A percentile compares a stretch with the other conserved stretches of the same genome.
phyloP scores from a whole-genome alignment of 2,113 vertebrate species.

The Daubentonia madagascariensis region DNA sequence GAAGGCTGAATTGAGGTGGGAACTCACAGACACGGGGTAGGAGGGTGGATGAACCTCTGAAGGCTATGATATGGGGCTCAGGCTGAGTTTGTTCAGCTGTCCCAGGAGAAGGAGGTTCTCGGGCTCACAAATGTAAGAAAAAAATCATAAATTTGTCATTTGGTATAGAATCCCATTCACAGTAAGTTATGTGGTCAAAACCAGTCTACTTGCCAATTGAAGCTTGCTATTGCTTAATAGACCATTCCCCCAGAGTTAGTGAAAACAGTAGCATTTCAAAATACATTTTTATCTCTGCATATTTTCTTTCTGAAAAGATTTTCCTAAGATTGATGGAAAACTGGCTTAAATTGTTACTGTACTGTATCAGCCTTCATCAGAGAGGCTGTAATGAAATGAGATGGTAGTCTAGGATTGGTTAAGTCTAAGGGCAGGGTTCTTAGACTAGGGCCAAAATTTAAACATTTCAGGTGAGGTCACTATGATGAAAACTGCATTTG shows the following conservation, averaged over 20 bases:
- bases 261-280: neutral
- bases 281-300: neutral
- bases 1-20: neutral
- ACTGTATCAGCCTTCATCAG: neutral
- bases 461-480: neutral
- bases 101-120: neutral
- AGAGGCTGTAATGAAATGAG: neutral
- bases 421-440: neutral
- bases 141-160: neutral
- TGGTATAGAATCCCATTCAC: neutral
- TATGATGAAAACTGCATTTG: neutral
- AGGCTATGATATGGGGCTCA: neutral
- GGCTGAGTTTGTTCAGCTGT: neutral
- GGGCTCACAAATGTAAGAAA: neutral
- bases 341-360: neutral
- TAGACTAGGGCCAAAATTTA: neutral
- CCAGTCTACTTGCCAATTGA: neutral
- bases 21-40: neutral
- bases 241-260: neutral
- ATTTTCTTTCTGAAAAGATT: conserved; percentile 2
- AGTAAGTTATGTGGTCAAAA: neutral
- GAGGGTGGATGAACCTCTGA: neutral
- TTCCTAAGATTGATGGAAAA: neutral
- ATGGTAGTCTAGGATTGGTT: neutral
- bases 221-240: neutral